Percentiles rank a stretch among this genome's conserved stretches.
phyloP scores from a whole-genome alignment of 2,797 vertebrate species.

The Hoplostethus atlanticus region DNA sequence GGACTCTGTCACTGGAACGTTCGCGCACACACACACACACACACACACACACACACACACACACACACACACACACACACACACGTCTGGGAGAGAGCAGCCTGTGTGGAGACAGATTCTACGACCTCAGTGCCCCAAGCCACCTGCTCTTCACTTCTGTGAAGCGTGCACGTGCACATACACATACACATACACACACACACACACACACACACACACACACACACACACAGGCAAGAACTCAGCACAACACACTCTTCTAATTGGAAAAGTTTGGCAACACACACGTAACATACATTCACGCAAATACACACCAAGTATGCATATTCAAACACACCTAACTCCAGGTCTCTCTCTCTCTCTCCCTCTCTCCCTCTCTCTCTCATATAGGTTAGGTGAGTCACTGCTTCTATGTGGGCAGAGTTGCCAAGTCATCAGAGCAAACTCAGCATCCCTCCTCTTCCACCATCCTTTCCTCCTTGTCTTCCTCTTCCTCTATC shows the following conservation, averaged over 20 bases:
- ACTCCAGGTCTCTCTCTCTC: not conserved
- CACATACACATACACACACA: not conserved
- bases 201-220: not conserved
- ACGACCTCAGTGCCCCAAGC: slow-evolving; percentile 60
- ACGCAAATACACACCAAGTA: not conserved
- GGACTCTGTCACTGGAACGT: slow-evolving; percentile 5
- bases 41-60: slow-evolving; percentile 10
- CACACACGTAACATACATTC: slow-evolving; percentile 23
- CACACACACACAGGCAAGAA: not conserved
- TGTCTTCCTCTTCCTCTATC: no score
- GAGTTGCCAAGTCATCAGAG: slow-evolving; percentile 54
- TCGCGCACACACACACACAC: no score
- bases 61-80: slow-evolving; percentile 9
- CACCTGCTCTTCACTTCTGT: slow-evolving; percentile 64
- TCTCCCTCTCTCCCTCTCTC: not conserved
- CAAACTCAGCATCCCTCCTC: not conserved
- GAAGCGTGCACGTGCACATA: slow-evolving; percentile 29
- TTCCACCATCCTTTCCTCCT: not conserved
- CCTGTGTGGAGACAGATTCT: slow-evolving; percentile 64
- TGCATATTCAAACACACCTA: not conserved
- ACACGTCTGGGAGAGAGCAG: slow-evolving; percentile 12
- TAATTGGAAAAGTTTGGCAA: slow-evolving; percentile 7
- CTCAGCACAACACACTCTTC: not conserved
- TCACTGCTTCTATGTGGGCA: slow-evolving; percentile 44
- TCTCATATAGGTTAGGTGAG: slow-evolving; percentile 37